A percentile compares a stretch with the other conserved stretches of the same genome.
phyloP scores from a whole-genome alignment of 2,888 invertebrate species.

The Unio delphinus region DNA sequence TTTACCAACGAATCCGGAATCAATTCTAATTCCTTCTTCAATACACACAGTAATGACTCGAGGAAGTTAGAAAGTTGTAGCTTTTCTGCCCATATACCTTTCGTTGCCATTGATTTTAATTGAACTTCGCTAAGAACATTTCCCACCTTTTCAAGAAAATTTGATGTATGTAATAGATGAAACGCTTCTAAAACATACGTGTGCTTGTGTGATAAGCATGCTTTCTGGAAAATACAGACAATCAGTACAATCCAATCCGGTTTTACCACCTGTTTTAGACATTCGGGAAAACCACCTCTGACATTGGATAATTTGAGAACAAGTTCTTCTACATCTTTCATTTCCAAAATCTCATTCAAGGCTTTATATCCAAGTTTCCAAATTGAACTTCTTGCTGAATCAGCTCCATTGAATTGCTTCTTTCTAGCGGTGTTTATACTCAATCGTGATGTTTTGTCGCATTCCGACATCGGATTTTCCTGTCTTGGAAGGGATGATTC shows the following conservation, averaged over 20 bases:
- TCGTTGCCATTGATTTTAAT: constrained; percentile 2
- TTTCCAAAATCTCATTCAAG: constrained; percentile 3
- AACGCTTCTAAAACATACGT: constrained; percentile 16
- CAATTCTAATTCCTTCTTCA: constrained; percentile 10
- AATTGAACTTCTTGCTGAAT: background rate
- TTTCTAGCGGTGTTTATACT: background rate
- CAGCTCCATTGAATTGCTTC: background rate
- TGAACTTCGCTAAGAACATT: constrained; percentile 18
- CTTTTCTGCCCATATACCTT: constrained; percentile 1
- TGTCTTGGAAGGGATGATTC: too few species aligned
- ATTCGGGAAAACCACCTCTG: constrained; percentile 27
- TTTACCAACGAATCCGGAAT: constrained; percentile 14
- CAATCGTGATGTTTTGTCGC: too few species aligned
- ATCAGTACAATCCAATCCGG: constrained; percentile 17
- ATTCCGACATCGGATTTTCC: too few species aligned
- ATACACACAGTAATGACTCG: constrained; percentile 2
- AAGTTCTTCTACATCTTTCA: constrained; percentile 9
- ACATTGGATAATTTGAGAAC: constrained; percentile 21
- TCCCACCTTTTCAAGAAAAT: constrained; percentile 10
- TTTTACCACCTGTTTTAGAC: constrained; percentile 14
- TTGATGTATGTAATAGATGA: constrained; percentile 15
- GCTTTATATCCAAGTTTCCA: background rate
- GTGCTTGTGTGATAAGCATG: constrained; percentile 11
- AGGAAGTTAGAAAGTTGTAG: background rate
- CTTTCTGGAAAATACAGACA: constrained; percentile 20